Conservation (phyloP, 2,888 invertebrate species). For the Palloptera scutellata region DNA sequence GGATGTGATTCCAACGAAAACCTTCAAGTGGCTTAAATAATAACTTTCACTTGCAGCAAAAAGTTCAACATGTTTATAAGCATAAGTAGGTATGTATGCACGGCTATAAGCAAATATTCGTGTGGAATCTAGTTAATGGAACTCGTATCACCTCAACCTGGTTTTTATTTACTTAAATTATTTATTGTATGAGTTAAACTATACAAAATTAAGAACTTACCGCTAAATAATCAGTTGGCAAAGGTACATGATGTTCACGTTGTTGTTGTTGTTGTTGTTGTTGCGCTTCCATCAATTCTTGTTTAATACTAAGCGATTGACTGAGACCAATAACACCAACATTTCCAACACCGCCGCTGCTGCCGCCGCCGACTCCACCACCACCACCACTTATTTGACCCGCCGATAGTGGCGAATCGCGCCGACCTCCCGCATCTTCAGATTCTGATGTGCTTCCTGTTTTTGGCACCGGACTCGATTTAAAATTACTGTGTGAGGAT, state of each 20-base stretch:
- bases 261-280: constrained; percentile 59
- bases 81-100: too few species aligned
- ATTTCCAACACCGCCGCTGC: constrained; percentile 37
- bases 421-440: constrained; percentile 61
- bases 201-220: constrained; percentile 55
- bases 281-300: constrained; percentile 64
- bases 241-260: constrained; percentile 59
- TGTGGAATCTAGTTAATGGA: too few species aligned
- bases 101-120: too few species aligned
- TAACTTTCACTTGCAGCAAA: too few species aligned
- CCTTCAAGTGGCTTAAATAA: too few species aligned
- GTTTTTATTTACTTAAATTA: neutral
- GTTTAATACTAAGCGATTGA: constrained; percentile 65
- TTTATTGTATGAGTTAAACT: too few species aligned
- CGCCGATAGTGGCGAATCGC: constrained; percentile 62
- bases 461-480: constrained; percentile 74
- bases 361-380: constrained; percentile 46
- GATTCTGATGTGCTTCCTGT: constrained; percentile 68
- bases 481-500: constrained; percentile 72
- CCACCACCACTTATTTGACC: constrained; percentile 56
- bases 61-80: too few species aligned
- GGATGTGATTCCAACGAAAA: too few species aligned
- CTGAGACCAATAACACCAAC: constrained; percentile 54
- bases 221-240: constrained; percentile 64
- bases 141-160: too few species aligned